Conservation (phyloP, 2,888 invertebrate species). For the Drosophila pseudotalamancana region DNA sequence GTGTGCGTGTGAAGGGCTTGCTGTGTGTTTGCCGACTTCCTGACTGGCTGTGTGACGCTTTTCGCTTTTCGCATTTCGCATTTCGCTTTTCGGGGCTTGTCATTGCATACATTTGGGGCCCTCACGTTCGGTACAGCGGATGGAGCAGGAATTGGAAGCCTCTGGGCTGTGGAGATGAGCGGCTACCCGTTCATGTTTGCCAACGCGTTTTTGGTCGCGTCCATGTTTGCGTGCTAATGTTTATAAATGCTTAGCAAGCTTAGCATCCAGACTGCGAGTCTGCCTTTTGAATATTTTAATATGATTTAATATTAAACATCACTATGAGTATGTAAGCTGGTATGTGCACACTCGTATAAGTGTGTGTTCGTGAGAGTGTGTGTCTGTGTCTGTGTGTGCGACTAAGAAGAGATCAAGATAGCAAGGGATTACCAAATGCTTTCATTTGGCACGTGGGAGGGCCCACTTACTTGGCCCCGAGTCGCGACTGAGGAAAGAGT, state of each 20-base stretch:
- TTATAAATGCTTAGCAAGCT: conserved; percentile 79
- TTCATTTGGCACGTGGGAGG: conserved; percentile 66
- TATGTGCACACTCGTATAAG: no score
- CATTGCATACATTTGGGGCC: conserved; percentile 76
- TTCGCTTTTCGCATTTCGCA: no score
- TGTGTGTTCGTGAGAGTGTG: no score
- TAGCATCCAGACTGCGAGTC: conserved; percentile 49
- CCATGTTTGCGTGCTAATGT: conserved; percentile 80
- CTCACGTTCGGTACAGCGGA: conserved; percentile 34
- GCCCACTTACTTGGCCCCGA: conserved; percentile 22
- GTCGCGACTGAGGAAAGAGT: conserved; percentile 12
- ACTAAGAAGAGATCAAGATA: conserved; percentile 79
- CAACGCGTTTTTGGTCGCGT: conserved; percentile 75
- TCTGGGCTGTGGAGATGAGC: neutral
- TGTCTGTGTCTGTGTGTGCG: conserved; percentile 25
- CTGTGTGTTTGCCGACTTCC: conserved; percentile 62
- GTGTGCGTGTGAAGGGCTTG: conserved; percentile 32
- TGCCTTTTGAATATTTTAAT: conserved; percentile 82
- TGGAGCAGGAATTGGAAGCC: neutral
- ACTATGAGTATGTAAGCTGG: conserved; percentile 21
- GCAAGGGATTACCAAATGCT: conserved; percentile 81
- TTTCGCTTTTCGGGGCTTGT: conserved; percentile 64
- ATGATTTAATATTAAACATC: conserved; percentile 81
- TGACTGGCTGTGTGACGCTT: conserved; percentile 66
- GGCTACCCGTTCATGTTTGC: conserved; percentile 58